A percentile compares a stretch with the other conserved stretches of the same genome.
Evolutionary conservation across 2,113 vertebrate genomes (phyloP).

Genomic region (Thunnus maccoyii): DNA sequence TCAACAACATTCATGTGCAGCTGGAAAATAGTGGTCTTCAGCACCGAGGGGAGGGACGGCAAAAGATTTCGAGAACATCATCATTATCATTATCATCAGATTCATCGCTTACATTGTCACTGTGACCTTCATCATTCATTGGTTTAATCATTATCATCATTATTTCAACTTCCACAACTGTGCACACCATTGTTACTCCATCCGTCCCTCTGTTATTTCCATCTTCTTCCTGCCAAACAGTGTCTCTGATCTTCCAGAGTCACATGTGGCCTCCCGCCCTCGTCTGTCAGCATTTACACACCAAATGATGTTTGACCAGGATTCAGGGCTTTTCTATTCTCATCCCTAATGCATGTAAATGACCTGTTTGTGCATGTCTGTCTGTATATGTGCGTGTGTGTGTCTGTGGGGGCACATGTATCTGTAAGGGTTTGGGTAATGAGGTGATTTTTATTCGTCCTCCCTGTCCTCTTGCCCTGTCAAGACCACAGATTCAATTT

Average conservation of each 20-base stretch:
- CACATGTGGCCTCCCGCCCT: constrained; percentile 31
- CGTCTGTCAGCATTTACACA: constrained; percentile 59
- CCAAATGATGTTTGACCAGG: constrained; percentile 58
- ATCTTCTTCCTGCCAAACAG: constrained; percentile 21
- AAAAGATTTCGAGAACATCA: constrained; percentile 51
- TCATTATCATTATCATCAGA: constrained; percentile 50
- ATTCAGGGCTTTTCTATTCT: constrained; percentile 55
- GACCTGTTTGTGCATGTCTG: constrained; percentile 22
- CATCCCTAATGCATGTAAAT: constrained; percentile 47
- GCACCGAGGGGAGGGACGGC: background rate
- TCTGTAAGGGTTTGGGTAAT: constrained; percentile 54
- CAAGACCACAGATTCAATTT: constrained; percentile 78
- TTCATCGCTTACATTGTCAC: constrained; percentile 31
- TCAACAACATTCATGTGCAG: constrained; percentile 14
- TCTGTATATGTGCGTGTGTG: constrained; percentile 4
- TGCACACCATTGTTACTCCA: background rate
- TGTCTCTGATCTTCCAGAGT: constrained; percentile 19
- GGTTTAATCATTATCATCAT: constrained; percentile 52
- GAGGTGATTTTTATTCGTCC: constrained; percentile 78
- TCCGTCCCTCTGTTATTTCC: constrained; percentile 17
- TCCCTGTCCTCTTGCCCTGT: constrained; percentile 70
- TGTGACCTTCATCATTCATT: constrained; percentile 61
- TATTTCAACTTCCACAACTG: constrained; percentile 19
- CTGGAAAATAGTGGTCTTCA: background rate
- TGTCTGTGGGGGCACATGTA: constrained; percentile 10